Conservation (phyloP, 1,140 invertebrate genomes). For the Drosophila sp. region DNA sequence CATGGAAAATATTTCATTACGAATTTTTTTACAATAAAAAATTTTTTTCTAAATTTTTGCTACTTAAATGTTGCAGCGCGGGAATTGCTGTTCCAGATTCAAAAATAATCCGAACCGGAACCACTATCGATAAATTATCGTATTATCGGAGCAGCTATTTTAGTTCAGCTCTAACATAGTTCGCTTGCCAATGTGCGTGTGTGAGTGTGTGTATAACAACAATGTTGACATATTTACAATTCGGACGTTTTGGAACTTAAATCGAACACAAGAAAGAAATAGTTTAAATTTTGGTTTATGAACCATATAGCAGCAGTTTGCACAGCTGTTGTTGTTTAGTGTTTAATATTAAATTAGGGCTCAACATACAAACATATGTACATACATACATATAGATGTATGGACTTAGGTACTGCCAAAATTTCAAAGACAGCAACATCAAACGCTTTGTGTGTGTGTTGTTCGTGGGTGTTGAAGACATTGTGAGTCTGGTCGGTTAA, state of each 20-base stretch:
- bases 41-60: no score
- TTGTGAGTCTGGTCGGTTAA: background rate
- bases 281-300: background rate
- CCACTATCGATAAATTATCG: no score
- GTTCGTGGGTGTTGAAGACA: background rate
- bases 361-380: background rate
- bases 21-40: no score
- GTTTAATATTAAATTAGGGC: background rate
- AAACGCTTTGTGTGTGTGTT: background rate
- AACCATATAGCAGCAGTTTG: background rate
- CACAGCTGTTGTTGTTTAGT: background rate
- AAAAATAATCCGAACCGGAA: no score
- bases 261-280: background rate
- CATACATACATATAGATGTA: no score
- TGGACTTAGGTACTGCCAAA: background rate
- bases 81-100: no score
- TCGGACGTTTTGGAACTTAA: background rate
- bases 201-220: slow-evolving; percentile 10
- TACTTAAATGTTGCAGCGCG: no score
- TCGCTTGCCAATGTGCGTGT: background rate
- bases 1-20: no score
- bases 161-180: background rate
- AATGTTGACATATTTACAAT: slow-evolving; percentile 6
- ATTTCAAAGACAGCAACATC: background rate
- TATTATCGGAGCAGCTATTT: no score